phyloP scores from a whole-genome alignment of 1,140 invertebrate genomes.

The Drosophila sp. region DNA sequence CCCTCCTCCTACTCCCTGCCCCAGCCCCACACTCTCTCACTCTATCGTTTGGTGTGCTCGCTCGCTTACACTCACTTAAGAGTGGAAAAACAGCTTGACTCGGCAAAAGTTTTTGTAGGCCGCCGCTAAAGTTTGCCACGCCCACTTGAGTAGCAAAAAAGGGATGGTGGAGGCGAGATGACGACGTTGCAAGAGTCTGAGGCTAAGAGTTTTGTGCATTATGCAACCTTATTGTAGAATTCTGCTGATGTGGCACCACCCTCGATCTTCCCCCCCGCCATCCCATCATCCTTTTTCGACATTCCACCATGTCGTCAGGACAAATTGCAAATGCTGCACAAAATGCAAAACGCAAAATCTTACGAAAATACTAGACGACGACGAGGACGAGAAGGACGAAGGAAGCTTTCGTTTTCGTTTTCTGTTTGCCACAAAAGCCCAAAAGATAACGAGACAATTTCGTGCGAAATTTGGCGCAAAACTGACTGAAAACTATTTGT shows the following conservation, averaged over 20 bases:
- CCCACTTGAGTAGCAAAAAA: conserved; percentile 28
- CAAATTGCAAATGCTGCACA: conserved; percentile 64
- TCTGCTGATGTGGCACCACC: conserved; percentile 55
- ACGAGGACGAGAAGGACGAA: neutral
- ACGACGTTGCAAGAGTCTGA: neutral
- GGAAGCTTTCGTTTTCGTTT: conserved; percentile 18
- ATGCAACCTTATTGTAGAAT: conserved; percentile 62
- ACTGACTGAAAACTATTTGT: conserved; percentile 6
- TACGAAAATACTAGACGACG: conserved; percentile 45
- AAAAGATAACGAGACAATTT: conserved; percentile 64
- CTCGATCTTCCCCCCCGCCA: neutral
- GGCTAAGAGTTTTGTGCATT: conserved; percentile 46
- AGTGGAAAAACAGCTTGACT: conserved; percentile 54
- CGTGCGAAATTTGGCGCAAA: conserved; percentile 37
- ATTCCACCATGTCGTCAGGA: conserved; percentile 17
- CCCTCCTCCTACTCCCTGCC: neutral
- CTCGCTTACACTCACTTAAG: conserved; percentile 12
- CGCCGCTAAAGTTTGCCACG: conserved; percentile 60
- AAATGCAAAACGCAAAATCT: conserved; percentile 60
- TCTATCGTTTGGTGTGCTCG: conserved; percentile 13
- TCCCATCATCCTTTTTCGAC: neutral
- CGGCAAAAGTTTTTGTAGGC: conserved; percentile 62
- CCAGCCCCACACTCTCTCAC: conserved; percentile 13
- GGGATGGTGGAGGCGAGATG: neutral
- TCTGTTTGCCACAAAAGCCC: conserved; percentile 48